These are phyloP conservation scores for Drosophila eohydei DNA, from an alignment of 2,888 invertebrate genomes.

Conservation along the genomic window DNA sequence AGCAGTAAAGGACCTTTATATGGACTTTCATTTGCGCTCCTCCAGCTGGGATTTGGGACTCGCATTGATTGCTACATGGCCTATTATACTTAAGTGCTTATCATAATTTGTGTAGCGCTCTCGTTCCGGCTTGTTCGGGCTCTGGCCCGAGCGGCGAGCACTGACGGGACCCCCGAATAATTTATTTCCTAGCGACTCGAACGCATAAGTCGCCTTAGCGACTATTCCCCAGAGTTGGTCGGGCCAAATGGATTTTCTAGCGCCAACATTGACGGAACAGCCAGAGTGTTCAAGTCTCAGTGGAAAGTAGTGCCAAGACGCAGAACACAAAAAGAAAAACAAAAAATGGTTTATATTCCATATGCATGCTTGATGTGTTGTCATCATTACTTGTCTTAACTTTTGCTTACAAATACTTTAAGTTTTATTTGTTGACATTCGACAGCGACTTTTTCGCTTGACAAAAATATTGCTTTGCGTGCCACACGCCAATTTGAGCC, in stretches of 20 bases:
- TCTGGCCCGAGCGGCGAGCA: background rate
- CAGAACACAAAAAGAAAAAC: background rate
- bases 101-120: conserved; percentile 69
- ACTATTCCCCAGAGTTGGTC: conserved; percentile 52
- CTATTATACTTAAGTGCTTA: conserved; percentile 78
- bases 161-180: conserved; percentile 36
- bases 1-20: conserved; percentile 8
- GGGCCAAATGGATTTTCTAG: conserved; percentile 61
- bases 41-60: conserved; percentile 49
- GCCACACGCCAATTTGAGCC: background rate
- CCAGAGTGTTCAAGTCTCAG: conserved; percentile 12
- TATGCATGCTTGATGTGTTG: conserved; percentile 11
- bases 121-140: conserved; percentile 14
- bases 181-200: conserved; percentile 37
- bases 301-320: conserved; percentile 27
- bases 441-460: background rate
- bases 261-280: conserved; percentile 22
- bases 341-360: conserved; percentile 2
- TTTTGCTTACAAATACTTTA: conserved; percentile 28
- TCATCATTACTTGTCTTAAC: conserved; percentile 12
- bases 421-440: conserved; percentile 19
- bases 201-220: conserved; percentile 57
- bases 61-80: conserved; percentile 70
- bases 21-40: conserved; percentile 52
- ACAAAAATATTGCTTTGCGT: background rate